Conservation (phyloP, 2,888 invertebrate species). For the Hipparchia sbordonii region DNA sequence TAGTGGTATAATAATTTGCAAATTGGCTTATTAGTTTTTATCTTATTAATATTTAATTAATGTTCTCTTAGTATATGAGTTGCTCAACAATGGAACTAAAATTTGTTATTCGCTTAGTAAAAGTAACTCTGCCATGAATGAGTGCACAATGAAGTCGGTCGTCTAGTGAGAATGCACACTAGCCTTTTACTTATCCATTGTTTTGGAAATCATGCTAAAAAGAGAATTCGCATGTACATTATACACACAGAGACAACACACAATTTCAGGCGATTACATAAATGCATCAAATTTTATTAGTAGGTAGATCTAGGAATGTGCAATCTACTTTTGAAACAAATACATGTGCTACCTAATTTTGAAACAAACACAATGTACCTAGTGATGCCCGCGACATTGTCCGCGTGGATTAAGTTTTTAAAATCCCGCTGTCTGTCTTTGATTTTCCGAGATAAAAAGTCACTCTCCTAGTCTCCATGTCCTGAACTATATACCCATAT, state of each 20-base stretch:
- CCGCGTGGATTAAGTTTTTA: no score
- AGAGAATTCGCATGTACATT: conserved; percentile 24
- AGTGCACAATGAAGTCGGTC: conserved; percentile 56
- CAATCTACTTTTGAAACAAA: conserved; percentile 1
- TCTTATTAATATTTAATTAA: conserved; percentile 3
- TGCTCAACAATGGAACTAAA: conserved; percentile 16
- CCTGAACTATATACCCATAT: no score
- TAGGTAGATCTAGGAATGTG: neutral
- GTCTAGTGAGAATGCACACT: conserved; percentile 45
- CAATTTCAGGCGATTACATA: conserved; percentile 14
- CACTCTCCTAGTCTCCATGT: no score
- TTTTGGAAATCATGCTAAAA: conserved; percentile 32
- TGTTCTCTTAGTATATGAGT: neutral
- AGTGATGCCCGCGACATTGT: no score
- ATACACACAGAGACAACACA: neutral
- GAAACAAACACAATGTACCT: no score
- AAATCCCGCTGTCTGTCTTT: no score
- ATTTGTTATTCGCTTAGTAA: conserved; percentile 52
- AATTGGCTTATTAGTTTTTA: neutral
- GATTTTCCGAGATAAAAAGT: no score
- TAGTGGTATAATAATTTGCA: neutral
- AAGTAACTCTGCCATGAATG: conserved; percentile 55
- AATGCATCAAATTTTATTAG: neutral
- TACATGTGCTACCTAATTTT: neutral
- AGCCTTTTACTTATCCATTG: conserved; percentile 41